Percentiles rank a stretch among this genome's conserved stretches.
These are phyloP conservation scores for Buphagus erythrorhynchus DNA, from an alignment of 2,797 vertebrate species.

Conservation along the genomic window DNA sequence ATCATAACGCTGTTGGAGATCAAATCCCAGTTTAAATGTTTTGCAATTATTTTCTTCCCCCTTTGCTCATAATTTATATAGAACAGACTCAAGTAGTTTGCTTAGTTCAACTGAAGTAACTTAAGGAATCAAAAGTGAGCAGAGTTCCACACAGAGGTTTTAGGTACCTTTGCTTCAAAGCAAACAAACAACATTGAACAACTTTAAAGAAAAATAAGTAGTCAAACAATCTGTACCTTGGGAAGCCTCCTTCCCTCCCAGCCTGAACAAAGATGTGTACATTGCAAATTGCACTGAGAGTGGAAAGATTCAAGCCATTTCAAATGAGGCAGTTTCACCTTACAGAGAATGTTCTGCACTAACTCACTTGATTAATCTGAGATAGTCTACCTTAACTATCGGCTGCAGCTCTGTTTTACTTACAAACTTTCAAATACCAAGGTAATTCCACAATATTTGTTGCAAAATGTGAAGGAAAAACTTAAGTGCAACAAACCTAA, in stretches of 20 bases:
- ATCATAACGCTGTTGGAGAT: background rate
- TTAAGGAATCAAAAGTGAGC: background rate
- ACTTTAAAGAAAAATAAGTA: background rate
- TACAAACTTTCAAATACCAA: background rate
- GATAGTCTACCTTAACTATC: background rate
- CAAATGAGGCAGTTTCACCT: background rate
- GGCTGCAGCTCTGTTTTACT: background rate
- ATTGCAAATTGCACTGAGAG: background rate
- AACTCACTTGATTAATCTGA: accelerated
- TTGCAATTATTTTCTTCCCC: background rate
- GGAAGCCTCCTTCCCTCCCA: background rate
- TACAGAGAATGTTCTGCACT: background rate
- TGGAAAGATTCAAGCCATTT: background rate
- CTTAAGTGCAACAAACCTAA: background rate
- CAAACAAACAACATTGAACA: background rate
- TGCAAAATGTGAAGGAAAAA: background rate
- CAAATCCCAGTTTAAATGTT: background rate
- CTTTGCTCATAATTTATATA: background rate
- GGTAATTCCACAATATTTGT: background rate
- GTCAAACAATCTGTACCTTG: background rate
- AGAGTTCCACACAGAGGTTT: background rate
- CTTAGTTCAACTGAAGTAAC: background rate
- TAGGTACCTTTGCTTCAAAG: background rate
- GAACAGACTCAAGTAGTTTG: background rate
- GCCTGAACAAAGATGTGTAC: background rate